Base-by-base conservation (phyloP, 2,888 invertebrate genomes). In the Trissolcus japonicus region DNA sequence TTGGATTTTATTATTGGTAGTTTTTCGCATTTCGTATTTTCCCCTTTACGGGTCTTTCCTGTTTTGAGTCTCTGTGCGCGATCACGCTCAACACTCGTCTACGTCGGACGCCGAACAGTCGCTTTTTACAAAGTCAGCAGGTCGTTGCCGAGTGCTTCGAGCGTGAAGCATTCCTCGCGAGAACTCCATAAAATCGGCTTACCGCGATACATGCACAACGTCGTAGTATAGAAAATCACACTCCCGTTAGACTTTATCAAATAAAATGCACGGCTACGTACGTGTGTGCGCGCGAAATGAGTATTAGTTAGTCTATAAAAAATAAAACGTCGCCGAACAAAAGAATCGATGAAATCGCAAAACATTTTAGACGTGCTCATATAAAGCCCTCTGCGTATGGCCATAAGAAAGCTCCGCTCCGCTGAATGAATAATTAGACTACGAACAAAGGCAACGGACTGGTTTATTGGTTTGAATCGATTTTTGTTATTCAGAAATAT, bases 161-260 rank as follows among this genome's bases (percentile, higher is more conserved):
- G 77, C 79, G 68, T 78, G 78, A 79, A 80, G 79, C 81, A 83
- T 82, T 80, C 79, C 76, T 76, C 79, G 80, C 80, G 79, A 83
- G 82, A 82, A 83, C 78, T 81, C 81, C 80, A 83, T 85, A 86
- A 86, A 85, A 86, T 86, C 85, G 85, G 84, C 84, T 85, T 84
- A 84, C 82, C 80, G 69, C 82, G 81, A 84, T 81, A 81, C 81
- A 57, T 54, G 71, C 61, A 53, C 71, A 62, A 56, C 51, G 62
- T 43, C 67, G 59, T 50, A 53, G 48, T 61, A 74, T 66, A 73
- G 73, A 67, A 78, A 78, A 74, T 78, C 74, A 67, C 74, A 71
- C 71, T 67, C 71, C 54, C 65, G 66, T 74, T 60, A 62, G 66
- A 71, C 57, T 61, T 78, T 62, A 65, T 78, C 65, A 55, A 74